Evolutionary conservation across 2,888 invertebrate species (phyloP).

Genomic region (Trypoxylon attenuatum): DNA sequence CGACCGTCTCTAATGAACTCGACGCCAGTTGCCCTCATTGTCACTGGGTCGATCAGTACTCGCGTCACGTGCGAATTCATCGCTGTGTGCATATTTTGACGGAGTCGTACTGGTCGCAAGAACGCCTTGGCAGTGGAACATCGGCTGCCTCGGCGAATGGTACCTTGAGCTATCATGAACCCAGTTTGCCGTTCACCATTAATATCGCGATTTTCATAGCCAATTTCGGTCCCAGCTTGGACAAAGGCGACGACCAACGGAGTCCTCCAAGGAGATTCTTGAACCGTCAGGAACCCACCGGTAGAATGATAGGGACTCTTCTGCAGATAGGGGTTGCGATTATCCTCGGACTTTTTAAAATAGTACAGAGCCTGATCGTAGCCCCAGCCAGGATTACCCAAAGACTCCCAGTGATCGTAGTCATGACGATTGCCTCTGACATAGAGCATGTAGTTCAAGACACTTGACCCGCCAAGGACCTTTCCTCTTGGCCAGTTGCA

Average conservation of each 20-base stretch:
- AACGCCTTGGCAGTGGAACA: constrained; percentile 94
- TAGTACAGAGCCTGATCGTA: constrained; percentile 90
- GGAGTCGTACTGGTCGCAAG: constrained; percentile 83
- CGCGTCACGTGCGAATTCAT: constrained; percentile 87
- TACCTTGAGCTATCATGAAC: constrained; percentile 89
- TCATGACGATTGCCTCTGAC: constrained; percentile 88
- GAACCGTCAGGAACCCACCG: constrained; percentile 86
- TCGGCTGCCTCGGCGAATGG: constrained; percentile 83
- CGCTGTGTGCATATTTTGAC: constrained; percentile 88
- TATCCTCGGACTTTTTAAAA: constrained; percentile 93
- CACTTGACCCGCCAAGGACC: constrained; percentile 91
- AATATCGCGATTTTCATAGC: constrained; percentile 88
- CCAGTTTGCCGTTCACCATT: constrained; percentile 88
- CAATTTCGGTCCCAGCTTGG: constrained; percentile 87
- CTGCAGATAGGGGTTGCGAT: constrained; percentile 88
- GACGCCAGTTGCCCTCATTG: constrained; percentile 86
- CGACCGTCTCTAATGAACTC: constrained; percentile 86
- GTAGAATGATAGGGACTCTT: constrained; percentile 82
- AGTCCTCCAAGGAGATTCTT: constrained; percentile 90
- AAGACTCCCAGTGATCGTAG: constrained; percentile 90
- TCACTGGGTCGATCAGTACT: constrained; percentile 83
- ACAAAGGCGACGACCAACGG: constrained; percentile 89
- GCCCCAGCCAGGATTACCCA: constrained; percentile 93
- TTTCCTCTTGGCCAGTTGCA: constrained; percentile 94
- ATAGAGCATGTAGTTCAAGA: constrained; percentile 93